Evolutionary conservation across 64 coral and sea anemone species (phyloP), one percentile per base, ranked within the genome.

Genomic region (Catalaphyllia jardinei): DNA sequence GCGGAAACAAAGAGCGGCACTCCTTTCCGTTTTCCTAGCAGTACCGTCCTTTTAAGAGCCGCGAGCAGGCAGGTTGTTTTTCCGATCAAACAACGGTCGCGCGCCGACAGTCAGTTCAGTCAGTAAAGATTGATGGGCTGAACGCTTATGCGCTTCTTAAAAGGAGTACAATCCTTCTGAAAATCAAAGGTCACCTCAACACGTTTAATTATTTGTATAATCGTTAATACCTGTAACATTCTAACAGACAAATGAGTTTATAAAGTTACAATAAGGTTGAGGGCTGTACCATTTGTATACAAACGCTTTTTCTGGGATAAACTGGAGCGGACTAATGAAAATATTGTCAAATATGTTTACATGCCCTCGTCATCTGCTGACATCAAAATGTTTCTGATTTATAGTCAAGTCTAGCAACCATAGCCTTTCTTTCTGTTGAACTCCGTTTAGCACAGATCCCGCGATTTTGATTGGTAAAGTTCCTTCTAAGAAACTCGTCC

Each of bases 31-130:
- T 85, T 5, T 85, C 12, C 22, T 46, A 49, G 18, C 0, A 20
- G 33, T n/a, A 83, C 80, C 39, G 60, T 80, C 24, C 59, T 62
- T 62, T 65, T 83, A 67, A 62, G 30, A 65, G 61, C 80, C 61
- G 61, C 80, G 2, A 30, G 19, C 31, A 67, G 1, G 59, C 29
- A 5, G 59, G 3, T 22, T 62, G 9, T 59, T 79, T 52, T 79
- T 79, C 24, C 76, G 49, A 54, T 25, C 51, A 79, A 57, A 79
- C 24, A 79, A 57, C 24, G 76, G 38, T 79, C 76, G 76, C 29
- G 76, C 25, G 51, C 74, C 39, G 74, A 77, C 74, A 49, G 8
- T 79, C 38, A 24, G 28, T n/a, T n/a, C n/a, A n/a, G n/a, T n/a
- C n/a, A n/a, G 7, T 75, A n/a, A 79, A 19, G 17, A 50, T 76